Conservation (phyloP, 1,140 invertebrate species). For the Psix sp. region DNA sequence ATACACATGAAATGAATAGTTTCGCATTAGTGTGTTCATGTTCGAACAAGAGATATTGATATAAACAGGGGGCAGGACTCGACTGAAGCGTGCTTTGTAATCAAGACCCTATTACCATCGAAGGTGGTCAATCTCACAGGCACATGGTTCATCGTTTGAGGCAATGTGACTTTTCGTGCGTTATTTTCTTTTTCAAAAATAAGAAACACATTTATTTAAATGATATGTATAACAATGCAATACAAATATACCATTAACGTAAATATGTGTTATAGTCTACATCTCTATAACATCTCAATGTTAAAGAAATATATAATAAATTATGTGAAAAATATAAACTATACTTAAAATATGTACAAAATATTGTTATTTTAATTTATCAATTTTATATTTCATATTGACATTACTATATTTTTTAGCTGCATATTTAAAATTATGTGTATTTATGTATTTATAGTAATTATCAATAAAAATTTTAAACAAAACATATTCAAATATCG, state of each 20-base stretch:
- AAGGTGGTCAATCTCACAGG: slow-evolving; percentile 73
- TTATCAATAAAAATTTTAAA: no score
- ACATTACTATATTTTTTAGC: no score
- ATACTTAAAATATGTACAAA: no score
- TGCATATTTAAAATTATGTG: no score
- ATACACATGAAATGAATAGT: slow-evolving; percentile 57
- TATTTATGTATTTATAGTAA: no score
- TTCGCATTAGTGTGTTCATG: slow-evolving; percentile 60
- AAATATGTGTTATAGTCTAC: slow-evolving; percentile 4
- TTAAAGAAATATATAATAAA: slow-evolving; percentile 1
- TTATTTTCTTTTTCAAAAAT: slow-evolving; percentile 32
- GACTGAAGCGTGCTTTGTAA: slow-evolving; percentile 73
- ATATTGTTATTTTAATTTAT: no score
- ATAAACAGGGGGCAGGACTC: slow-evolving; percentile 76
- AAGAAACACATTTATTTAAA: slow-evolving; percentile 41
- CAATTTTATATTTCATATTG: no score
- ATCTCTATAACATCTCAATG: not conserved
- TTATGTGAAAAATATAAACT: not conserved
- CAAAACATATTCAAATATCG: no score
- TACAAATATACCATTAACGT: slow-evolving; percentile 42
- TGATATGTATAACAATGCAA: slow-evolving; percentile 20
- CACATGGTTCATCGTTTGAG: slow-evolving; percentile 51
- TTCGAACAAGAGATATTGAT: slow-evolving; percentile 74
- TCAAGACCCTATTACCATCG: slow-evolving; percentile 75
- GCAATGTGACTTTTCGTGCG: slow-evolving; percentile 55